Evolutionary conservation across 2,888 invertebrate genomes (phyloP), one percentile per base, ranked within the genome.

Genomic region (Agapostemon virescens): DNA sequence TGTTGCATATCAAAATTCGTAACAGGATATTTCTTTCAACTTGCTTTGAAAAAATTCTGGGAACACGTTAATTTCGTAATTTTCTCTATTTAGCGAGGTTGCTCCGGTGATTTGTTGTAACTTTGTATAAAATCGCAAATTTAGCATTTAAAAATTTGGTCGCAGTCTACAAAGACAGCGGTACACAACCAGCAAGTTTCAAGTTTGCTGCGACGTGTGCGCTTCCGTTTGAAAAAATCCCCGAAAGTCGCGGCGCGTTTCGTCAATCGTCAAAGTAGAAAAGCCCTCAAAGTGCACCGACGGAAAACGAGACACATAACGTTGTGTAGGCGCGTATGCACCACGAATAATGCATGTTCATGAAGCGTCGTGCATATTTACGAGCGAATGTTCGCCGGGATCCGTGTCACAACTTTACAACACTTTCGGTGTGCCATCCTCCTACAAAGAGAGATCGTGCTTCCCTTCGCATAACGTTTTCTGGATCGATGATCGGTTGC

Each of bases 331-430:
- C 87, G 82, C 82, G 84, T 84, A 85, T 87, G 85, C 86, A 88
- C 78, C 83, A 80, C 83, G 83, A 80, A 81, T 83, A 83, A 85
- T 87, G 87, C 88, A 87, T 87, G 88, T 87, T 87, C 88, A 87
- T 88, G 87, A 87, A 83, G 73, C 85, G 73, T 61, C 85, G 85
- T 83, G 88, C 88, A 89, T 89, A 88, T 88, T 89, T 89, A 89
- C 88, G 89, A 89, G 89, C 87, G 85, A 84, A 84, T 85, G 89
- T 84, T 88, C 85, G 74, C 81, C 72, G 77, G 82, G 88, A 88
- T 88, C 86, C 87, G 79, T 85, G 81, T 85, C 85, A 77, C 85
- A 86, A 88, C 87, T 88, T 89, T 87, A 87, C 87, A 88, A 86
- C 84, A 85, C 82, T 85, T 79, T 85, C 85, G 85, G 74, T 78